Evolutionary conservation across 1,140 invertebrate genomes (phyloP), one percentile per base, ranked within the genome.

Genomic region (Meloidogyne hapla): DNA sequence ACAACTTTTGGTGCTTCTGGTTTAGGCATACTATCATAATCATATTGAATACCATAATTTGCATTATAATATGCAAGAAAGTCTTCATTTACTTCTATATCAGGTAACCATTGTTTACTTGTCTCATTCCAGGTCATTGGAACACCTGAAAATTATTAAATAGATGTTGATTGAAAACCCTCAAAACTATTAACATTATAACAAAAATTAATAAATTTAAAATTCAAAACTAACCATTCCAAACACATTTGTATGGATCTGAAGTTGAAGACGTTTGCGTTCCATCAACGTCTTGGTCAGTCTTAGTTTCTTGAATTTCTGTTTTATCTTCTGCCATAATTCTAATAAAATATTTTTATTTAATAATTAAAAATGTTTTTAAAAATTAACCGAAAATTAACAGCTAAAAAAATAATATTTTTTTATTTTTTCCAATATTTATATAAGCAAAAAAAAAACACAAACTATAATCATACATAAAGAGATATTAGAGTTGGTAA

Each of bases 11-110:
- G 77, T 90, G 89, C 63, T 74, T 74, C 68, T 68, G 72, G 61
- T 40, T 63, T 64, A 40, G 79, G 79, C 65, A 69, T 74, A 42
- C n/a, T 77, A 65, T 25, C 67, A 73, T 69, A 76, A 28, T 85
- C 79, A 63, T 85, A 83, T n/a, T 79, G 28, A 88, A 93, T 93
- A 8, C 94, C 95, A 89, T 98, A 98, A 87, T 90, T 94, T 91
- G 97, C 92, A 89, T 98, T 94, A 89, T 98, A 98, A 69, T 90
- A 90, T 1, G 95, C 96, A 88, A 99, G 91, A 85, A 98, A 98
- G 81, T 98, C 94, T 84, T 96, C 94, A 90, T 97, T 94, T 75
- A 98, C 91, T 91, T 92, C 81, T 2, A 74, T 71, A 23, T 87
- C 75, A 12, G 85, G 80, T 9, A 85, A 40, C 85, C 85, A 87